Conservation (phyloP, 2,797 vertebrate species). For the Amblyraja radiata region DNA sequence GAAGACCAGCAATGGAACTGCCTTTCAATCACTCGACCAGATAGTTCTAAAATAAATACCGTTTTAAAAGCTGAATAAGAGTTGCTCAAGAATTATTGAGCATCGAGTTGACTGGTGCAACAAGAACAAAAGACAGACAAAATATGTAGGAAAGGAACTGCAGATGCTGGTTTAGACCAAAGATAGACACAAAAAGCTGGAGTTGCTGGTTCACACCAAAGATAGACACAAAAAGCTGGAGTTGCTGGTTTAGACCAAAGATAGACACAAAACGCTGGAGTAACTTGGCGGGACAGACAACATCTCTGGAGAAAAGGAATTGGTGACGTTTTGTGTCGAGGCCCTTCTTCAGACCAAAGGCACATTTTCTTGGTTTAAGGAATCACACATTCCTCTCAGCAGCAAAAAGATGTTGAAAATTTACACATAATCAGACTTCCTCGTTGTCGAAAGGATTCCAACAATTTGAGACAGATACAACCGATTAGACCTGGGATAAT, state of each 20-base stretch:
- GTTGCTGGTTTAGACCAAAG: too few relatives aligned
- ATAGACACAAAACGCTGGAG: too few relatives aligned
- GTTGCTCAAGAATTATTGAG: not conserved
- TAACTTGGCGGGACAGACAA: too few relatives aligned
- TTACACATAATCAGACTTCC: not conserved
- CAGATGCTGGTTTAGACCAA: too few relatives aligned
- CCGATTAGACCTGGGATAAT: not conserved
- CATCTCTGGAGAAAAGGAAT: too few relatives aligned
- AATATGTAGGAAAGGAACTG: too few relatives aligned
- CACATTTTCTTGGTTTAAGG: not conserved
- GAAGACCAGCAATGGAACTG: not conserved
- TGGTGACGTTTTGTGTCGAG: too few relatives aligned
- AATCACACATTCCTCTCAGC: not conserved
- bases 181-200: too few relatives aligned
- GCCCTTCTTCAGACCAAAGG: too few relatives aligned
- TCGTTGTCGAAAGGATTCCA: not conserved
- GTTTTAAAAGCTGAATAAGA: not conserved
- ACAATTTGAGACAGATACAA: not conserved
- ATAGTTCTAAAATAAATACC: not conserved
- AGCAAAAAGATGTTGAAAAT: not conserved
- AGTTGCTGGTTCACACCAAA: too few relatives aligned
- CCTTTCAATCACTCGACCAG: not conserved
- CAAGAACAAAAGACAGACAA: not conserved
- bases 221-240: too few relatives aligned
- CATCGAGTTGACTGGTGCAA: not conserved